Conservation (phyloP, 2,888 invertebrate genomes). For the Diabrotica balteata region DNA sequence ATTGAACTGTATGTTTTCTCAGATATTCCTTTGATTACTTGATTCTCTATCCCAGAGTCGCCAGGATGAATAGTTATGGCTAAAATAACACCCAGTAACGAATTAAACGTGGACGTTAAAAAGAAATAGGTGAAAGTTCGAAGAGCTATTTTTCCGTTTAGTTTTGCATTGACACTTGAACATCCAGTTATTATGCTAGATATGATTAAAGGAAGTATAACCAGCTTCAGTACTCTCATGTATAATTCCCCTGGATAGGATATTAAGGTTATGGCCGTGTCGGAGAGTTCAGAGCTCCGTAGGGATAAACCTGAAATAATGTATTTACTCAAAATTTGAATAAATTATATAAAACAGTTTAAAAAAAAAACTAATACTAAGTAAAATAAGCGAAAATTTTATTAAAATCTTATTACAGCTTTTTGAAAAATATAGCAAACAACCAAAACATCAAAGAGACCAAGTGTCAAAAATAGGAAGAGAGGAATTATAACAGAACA, state of each 20-base stretch:
- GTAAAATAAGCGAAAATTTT: too few species aligned
- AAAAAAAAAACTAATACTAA: too few species aligned
- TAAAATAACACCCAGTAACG: constrained; percentile 75
- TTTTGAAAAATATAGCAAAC: too few species aligned
- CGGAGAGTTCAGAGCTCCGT: constrained; percentile 72
- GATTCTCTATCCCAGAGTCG: constrained; percentile 69
- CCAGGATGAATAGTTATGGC: constrained; percentile 82
- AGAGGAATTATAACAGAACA: too few species aligned
- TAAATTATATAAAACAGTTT: too few species aligned
- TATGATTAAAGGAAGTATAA: constrained; percentile 88
- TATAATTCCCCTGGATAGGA: constrained; percentile 91
- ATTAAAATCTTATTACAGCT: too few species aligned
- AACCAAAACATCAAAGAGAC: neutral
- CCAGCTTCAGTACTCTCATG: constrained; percentile 85
- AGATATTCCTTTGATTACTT: constrained; percentile 42
- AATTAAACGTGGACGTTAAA: constrained; percentile 80
- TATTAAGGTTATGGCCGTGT: constrained; percentile 77
- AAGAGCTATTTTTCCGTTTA: constrained; percentile 87
- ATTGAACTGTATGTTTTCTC: constrained; percentile 68
- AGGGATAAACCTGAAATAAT: constrained; percentile 71
- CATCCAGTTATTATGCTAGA: constrained; percentile 85
- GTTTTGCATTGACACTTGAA: constrained; percentile 83
- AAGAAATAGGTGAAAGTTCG: constrained; percentile 82
- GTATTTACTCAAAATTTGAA: too few species aligned
- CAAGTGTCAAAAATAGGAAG: too few species aligned